phyloP scores from a whole-genome alignment of 2,888 invertebrate genomes.

The Drosophila subquinaria region DNA sequence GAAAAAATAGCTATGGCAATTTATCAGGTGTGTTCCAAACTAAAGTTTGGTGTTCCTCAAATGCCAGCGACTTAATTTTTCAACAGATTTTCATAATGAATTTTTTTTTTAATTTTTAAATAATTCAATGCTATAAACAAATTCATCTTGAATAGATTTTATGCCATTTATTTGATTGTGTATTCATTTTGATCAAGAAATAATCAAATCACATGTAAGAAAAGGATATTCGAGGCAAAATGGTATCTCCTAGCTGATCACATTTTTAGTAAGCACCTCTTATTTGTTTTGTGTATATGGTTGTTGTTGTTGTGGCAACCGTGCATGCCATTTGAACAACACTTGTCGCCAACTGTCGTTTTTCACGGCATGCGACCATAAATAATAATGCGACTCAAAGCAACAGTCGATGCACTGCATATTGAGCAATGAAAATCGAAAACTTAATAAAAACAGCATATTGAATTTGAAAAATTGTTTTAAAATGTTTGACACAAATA shows the following conservation, averaged over 20 bases:
- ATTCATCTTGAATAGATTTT: too few relatives aligned
- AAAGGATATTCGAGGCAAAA: background rate
- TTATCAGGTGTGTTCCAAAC: background rate
- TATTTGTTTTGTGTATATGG: slow-evolving; percentile 20
- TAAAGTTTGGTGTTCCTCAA: too few relatives aligned
- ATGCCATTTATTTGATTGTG: too few relatives aligned
- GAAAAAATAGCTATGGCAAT: background rate
- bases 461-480: background rate
- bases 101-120: background rate
- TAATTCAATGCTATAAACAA: background rate
- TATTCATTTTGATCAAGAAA: too few relatives aligned
- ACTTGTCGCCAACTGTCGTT: slow-evolving; percentile 78
- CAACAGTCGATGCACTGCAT: slow-evolving; percentile 53
- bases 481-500: background rate
- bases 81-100: background rate
- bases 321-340: slow-evolving; percentile 74
- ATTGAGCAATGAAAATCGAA: slow-evolving; percentile 41
- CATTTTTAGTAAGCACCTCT: background rate
- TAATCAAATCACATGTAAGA: too few relatives aligned
- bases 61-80: background rate
- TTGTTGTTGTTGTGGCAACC: slow-evolving; percentile 74
- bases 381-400: slow-evolving; percentile 70
- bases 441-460: background rate
- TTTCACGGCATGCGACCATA: slow-evolving; percentile 76
- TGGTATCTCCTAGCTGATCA: background rate